phyloP scores from a whole-genome alignment of 2,888 invertebrate species.

The Rhingia campestris region DNA sequence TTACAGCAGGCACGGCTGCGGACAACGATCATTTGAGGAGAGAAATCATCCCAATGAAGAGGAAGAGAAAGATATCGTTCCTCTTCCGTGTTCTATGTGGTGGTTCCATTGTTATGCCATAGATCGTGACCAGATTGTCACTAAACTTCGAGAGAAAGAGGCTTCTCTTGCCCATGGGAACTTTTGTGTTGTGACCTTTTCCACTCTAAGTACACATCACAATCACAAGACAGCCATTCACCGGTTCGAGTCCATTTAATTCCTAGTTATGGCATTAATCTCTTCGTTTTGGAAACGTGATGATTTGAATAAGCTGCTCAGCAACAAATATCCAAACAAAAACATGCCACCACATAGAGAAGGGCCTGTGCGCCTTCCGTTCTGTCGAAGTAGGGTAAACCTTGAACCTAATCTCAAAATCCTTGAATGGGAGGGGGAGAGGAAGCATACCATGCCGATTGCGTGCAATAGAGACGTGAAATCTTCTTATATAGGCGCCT shows the following conservation, averaged over 20 bases:
- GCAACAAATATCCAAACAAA: not conserved
- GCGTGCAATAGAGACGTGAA: constrained; percentile 59
- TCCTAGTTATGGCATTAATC: constrained; percentile 63
- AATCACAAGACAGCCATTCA: constrained; percentile 35
- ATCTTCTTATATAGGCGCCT: constrained; percentile 59
- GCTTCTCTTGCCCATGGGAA: constrained; percentile 61
- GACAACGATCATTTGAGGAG: constrained; percentile 4
- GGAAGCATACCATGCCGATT: constrained; percentile 25
- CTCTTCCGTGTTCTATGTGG: constrained; percentile 67
- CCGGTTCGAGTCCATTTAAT: constrained; percentile 54
- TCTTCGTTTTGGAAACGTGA: constrained; percentile 59
- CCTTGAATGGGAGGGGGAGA: constrained; percentile 38
- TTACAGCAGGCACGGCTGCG: constrained; percentile 27
- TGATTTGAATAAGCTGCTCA: constrained; percentile 71
- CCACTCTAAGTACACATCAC: constrained; percentile 51
- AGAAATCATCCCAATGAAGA: constrained; percentile 52
- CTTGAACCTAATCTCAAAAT: constrained; percentile 62
- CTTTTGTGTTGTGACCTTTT: constrained; percentile 62
- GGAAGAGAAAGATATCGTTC: constrained; percentile 40
- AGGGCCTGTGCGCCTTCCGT: not conserved
- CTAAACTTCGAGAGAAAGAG: constrained; percentile 60
- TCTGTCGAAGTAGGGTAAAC: constrained; percentile 60
- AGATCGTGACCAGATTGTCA: constrained; percentile 74
- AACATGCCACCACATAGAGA: constrained; percentile 43
- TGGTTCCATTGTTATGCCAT: constrained; percentile 70